A percentile compares a stretch with the other conserved stretches of the same genome.
These are phyloP conservation scores for Drosophila azteca DNA, from an alignment of 1,140 invertebrate species.

Conservation along the genomic window DNA sequence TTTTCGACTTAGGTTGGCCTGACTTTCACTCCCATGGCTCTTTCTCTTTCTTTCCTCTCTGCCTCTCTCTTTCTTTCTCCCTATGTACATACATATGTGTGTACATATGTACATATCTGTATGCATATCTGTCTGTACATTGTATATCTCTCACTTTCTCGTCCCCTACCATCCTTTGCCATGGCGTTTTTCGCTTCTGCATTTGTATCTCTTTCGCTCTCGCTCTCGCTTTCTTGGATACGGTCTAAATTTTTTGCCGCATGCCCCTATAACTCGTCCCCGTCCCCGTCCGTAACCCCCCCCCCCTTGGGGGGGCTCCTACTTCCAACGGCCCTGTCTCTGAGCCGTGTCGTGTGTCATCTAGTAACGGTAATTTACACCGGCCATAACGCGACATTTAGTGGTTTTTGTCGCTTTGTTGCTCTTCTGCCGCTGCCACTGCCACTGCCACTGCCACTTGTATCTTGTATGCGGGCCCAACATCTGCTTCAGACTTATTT, in stretches of 20 bases:
- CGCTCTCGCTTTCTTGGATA: background rate
- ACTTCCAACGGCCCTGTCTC: background rate
- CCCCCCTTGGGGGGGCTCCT: background rate
- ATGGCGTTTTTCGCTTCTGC: background rate
- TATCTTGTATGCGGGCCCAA: conserved; percentile 39
- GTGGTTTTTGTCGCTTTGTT: background rate
- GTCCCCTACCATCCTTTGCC: too few species aligned
- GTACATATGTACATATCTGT: too few species aligned
- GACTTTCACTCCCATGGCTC: too few species aligned
- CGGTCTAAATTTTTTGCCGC: background rate
- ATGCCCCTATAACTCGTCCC: conserved; percentile 6
- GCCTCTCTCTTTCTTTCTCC: too few species aligned
- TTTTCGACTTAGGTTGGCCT: too few species aligned
- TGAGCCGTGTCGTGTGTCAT: conserved; percentile 60
- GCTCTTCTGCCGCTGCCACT: conserved; percentile 1
- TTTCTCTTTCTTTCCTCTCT: too few species aligned
- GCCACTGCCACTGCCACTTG: background rate
- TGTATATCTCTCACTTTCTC: too few species aligned
- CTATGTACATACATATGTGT: too few species aligned
- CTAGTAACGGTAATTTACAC: conserved; percentile 62
- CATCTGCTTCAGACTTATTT: conserved; percentile 38
- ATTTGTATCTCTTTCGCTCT: conserved; percentile 14
- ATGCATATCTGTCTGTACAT: too few species aligned
- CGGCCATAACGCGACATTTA: conserved; percentile 33
- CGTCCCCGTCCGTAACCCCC: too few species aligned